Evolutionary conservation across 2,888 invertebrate species (phyloP), one percentile per base, ranked within the genome.

Genomic region (Chrysolina americana): DNA sequence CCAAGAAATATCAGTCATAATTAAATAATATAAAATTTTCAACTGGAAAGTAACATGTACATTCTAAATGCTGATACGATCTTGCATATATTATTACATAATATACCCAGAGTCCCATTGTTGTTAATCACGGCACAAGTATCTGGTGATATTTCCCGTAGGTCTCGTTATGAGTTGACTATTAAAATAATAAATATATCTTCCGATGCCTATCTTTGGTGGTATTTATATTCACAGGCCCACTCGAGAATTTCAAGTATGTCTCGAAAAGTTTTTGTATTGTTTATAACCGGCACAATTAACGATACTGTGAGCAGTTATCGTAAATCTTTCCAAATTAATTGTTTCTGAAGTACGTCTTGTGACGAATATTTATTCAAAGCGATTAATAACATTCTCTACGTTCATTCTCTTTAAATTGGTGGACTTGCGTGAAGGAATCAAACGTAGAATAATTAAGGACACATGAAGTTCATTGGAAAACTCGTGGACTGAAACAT

Each of bases 271-370:
- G 59, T 74, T 70, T 73, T 65, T 47, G 65, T 75, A 76, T 72
- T 74, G 76, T 74, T 74, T 72, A 76, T 74, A 68, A 63, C 70
- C 72, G 72, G 68, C 68, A 70, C 76, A 75, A 76, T 76, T 76
- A 76, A 76, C 69, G 71, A 70, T 69, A 68, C 71, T 71, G 17
- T 44, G 48, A 56, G 44, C 71, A 65, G 65, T 75, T 71, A 75
- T 65, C 71, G 75, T 69, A 68, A 66, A 75, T 75, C 75, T 75
- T 53, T 71, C 68, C 48, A 65, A 75, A 75, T 75, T 65, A 71
- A 72, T 75, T 72, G 53, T 69, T 72, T 65, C 28, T 65, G 59
- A 53, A 65, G 71, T 66, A 68, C 59, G 48, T 50, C 70, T 62
- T 28, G 63, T 41, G 50, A 72, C 68, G 59, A 68, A 62, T 62